Evolutionary conservation across 1,140 invertebrate species (phyloP).

Genomic region (Heterodera carotae): DNA sequence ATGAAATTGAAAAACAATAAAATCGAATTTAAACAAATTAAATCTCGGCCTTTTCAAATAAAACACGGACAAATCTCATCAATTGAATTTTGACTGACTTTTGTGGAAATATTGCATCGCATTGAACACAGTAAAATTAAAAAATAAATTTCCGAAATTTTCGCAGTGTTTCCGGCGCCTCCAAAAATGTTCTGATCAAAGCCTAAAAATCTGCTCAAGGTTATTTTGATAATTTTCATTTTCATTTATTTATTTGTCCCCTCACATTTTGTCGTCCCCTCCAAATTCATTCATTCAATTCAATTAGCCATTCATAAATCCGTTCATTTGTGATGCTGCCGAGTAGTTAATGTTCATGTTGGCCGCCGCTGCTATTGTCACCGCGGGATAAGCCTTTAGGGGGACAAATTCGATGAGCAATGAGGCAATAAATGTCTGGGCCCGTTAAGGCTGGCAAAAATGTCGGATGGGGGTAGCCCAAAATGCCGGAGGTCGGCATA

Average conservation of each 20-base stretch:
- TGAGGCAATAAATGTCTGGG: too few species aligned
- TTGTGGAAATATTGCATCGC: conserved; percentile 8
- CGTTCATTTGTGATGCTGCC: conserved; percentile 14
- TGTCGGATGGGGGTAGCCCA: too few species aligned
- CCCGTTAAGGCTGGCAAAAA: too few species aligned
- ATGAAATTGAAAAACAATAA: too few species aligned
- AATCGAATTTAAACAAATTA: too few species aligned
- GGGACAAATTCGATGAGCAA: not conserved
- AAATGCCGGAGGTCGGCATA: too few species aligned
- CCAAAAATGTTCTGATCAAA: not conserved
- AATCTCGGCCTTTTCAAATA: not conserved
- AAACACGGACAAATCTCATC: too few species aligned
- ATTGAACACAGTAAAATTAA: not conserved
- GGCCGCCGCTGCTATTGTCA: conserved; percentile 16
- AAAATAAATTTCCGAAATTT: not conserved
- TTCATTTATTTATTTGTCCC: not conserved
- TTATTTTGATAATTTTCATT: not conserved
- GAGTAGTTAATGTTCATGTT: conserved; percentile 18
- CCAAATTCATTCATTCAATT: too few species aligned
- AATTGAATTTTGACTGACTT: too few species aligned
- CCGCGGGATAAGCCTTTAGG: conserved; percentile 20
- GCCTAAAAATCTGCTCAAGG: too few species aligned
- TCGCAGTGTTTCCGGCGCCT: not conserved
- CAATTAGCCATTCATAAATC: conserved; percentile 16
- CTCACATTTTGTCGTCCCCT: not conserved